phyloP scores from a whole-genome alignment of 2,888 invertebrate genomes.

The Cremastinae sp. region DNA sequence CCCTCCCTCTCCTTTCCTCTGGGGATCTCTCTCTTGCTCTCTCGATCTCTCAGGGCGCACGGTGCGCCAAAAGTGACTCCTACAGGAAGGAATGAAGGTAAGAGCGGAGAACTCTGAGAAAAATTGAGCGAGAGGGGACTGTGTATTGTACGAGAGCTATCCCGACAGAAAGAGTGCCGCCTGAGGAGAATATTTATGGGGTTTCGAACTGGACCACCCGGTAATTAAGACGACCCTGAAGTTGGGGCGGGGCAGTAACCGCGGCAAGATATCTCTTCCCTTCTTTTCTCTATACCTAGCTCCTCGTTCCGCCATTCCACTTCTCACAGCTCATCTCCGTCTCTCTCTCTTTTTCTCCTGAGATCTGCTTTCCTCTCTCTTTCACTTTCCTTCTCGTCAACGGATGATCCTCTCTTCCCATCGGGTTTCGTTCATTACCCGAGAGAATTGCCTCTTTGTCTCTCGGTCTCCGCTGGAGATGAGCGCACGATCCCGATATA shows the following conservation, averaged over 20 bases:
- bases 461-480: conserved; percentile 5
- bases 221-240: conserved; percentile 77
- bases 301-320: conserved; percentile 63
- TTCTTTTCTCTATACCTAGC: conserved; percentile 55
- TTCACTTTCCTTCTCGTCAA: conserved; percentile 20
- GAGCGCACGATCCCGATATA: too few species aligned
- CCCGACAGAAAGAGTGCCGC: conserved; percentile 70
- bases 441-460: conserved; percentile 17
- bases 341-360: conserved; percentile 37
- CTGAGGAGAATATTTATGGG: conserved; percentile 74
- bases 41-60: conserved; percentile 38
- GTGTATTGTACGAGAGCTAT: conserved; percentile 34
- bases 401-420: conserved; percentile 14
- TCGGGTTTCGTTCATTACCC: conserved; percentile 23
- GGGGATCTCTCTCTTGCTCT: conserved; percentile 47
- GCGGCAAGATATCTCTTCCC: conserved; percentile 68
- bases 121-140: conserved; percentile 42
- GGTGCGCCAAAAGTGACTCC: conserved; percentile 18
- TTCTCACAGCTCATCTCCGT: conserved; percentile 26
- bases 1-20: conserved; percentile 37
- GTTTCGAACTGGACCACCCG: conserved; percentile 77
- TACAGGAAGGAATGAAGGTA: conserved; percentile 31
- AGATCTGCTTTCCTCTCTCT: conserved; percentile 40
- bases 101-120: conserved; percentile 28
- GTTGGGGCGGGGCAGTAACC: conserved; percentile 74